A percentile compares a stretch with the other conserved stretches of the same genome.
Evolutionary conservation across 2,113 vertebrate genomes (phyloP).

Genomic region (Formicarius rufipectus): DNA sequence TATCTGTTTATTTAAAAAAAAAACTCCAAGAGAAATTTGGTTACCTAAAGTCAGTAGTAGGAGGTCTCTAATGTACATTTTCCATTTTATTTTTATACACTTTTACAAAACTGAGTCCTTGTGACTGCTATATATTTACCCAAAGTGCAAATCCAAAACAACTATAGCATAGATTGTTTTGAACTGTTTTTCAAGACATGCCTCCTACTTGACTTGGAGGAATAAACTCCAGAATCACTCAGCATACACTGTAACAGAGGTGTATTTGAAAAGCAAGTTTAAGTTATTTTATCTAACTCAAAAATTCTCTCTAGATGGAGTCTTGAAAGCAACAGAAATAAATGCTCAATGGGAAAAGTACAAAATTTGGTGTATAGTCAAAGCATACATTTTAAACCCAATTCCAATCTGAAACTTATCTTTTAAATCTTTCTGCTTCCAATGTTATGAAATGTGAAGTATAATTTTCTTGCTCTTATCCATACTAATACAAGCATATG

Average conservation of each 20-base stretch:
- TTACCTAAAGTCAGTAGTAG: not conserved
- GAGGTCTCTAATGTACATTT: not conserved
- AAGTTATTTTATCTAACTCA: too few relatives aligned
- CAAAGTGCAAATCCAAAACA: not conserved
- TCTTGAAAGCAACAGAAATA: not conserved
- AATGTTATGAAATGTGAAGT: not conserved
- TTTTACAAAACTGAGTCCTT: not conserved
- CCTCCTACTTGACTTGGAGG: not conserved
- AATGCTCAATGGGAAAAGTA: not conserved
- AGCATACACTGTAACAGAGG: fast-evolving
- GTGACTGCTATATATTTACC: not conserved
- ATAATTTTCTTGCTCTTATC: not conserved
- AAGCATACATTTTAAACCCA: not conserved
- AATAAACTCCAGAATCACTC: not conserved
- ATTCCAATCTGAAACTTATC: not conserved
- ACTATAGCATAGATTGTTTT: not conserved
- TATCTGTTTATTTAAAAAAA: not conserved
- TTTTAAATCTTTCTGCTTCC: not conserved
- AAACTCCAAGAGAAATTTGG: not conserved
- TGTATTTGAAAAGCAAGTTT: not conserved
- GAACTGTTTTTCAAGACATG: not conserved
- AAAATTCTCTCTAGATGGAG: not conserved
- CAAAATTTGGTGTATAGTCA: not conserved
- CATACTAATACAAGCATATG: not conserved
- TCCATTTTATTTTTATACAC: not conserved